A percentile compares a stretch with the other conserved stretches of the same genome.
Evolutionary conservation across 2,797 vertebrate genomes (phyloP).

Genomic region (Falco novaeseelandiae): DNA sequence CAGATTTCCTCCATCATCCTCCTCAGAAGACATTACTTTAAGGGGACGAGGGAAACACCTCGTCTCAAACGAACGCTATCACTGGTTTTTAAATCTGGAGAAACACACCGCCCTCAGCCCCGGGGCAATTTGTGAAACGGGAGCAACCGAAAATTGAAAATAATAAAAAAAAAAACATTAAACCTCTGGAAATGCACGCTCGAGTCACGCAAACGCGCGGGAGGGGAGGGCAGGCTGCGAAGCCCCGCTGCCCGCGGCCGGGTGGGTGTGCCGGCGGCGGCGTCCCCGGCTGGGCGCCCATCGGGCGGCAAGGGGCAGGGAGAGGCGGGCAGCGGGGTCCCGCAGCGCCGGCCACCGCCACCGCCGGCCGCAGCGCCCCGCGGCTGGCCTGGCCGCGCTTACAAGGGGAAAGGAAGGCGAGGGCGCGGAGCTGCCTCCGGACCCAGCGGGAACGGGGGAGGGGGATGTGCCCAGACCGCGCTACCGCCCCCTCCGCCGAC

Average conservation of each 20-base stretch:
- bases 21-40: background rate
- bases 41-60: background rate
- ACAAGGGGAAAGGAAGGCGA: background rate
- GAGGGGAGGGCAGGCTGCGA: background rate
- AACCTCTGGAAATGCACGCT: background rate
- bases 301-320: background rate
- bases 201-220: background rate
- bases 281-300: background rate
- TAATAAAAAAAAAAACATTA: background rate
- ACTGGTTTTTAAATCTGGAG: background rate
- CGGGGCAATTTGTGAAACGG: background rate
- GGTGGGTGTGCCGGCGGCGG: background rate
- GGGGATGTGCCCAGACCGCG: background rate
- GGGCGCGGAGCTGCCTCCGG: background rate
- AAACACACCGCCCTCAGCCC: background rate
- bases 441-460: background rate
- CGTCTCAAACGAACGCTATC: background rate
- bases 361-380: background rate
- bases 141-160: background rate
- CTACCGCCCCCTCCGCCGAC: background rate
- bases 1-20: background rate
- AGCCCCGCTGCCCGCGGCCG: background rate
- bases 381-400: background rate
- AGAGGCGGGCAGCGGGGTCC: background rate
- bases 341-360: background rate